phyloP scores from a whole-genome alignment of 2,797 vertebrate genomes.

The Ceyx erithaca region DNA sequence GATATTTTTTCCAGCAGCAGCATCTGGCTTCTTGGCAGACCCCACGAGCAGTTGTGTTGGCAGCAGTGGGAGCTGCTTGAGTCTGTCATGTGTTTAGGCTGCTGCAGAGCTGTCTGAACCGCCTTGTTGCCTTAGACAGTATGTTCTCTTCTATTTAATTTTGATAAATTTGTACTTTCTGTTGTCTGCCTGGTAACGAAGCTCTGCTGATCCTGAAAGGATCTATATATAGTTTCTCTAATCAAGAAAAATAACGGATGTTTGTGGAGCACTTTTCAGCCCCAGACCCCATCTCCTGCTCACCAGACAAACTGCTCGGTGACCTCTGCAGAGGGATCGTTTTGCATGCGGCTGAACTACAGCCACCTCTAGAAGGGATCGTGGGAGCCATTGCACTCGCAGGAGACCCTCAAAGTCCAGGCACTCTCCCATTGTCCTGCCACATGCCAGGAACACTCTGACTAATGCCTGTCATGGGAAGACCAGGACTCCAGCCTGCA shows the following conservation, averaged over 20 bases:
- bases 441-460: conserved; percentile 11
- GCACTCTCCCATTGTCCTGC: not conserved
- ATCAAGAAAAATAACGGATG: not conserved
- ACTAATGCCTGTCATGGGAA: not conserved
- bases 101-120: conserved; percentile 72
- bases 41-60: conserved; percentile 75
- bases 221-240: not conserved
- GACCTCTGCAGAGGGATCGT: not conserved
- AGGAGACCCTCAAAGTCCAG: not conserved
- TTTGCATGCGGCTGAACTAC: not conserved
- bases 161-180: conserved; percentile 14
- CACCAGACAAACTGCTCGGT: rapidly evolving
- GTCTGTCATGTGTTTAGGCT: conserved; percentile 81
- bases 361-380: not conserved
- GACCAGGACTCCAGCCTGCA: not conserved
- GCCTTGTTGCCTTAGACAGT: conserved; percentile 72
- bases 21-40: conserved; percentile 83
- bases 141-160: conserved; percentile 63
- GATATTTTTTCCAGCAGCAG: conserved; percentile 83
- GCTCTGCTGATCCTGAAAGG: not conserved
- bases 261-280: not conserved
- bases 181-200: not conserved
- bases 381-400: not conserved
- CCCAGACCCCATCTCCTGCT: not conserved
- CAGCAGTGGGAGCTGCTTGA: conserved; percentile 74